Percentiles rank a stretch among this genome's conserved stretches.
Conservation (phyloP, 2,113 vertebrate genomes). For the Vidua macroura region DNA sequence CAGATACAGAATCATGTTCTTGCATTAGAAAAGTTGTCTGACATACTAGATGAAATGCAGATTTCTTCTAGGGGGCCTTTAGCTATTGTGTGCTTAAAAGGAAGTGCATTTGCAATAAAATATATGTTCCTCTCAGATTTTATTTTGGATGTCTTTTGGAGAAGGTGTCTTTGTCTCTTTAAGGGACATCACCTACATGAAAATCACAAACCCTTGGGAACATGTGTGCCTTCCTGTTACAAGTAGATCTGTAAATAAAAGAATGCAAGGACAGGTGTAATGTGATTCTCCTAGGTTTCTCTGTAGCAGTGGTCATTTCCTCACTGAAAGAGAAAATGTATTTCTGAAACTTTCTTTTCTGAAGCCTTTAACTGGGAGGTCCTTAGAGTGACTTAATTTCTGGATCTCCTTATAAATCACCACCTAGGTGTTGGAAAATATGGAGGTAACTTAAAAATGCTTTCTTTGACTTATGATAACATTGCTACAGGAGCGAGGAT, state of each 20-base stretch:
- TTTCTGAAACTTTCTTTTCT: background rate
- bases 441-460: background rate
- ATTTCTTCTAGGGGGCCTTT: background rate
- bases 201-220: background rate
- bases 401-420: background rate
- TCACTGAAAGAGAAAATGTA: background rate
- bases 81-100: background rate
- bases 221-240: background rate
- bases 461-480: background rate
- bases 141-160: background rate
- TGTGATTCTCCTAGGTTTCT: background rate
- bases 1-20: background rate
- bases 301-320: background rate
- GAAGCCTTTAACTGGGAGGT: background rate
- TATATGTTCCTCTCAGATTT: background rate
- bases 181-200: background rate
- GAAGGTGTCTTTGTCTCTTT: background rate
- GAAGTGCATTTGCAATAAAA: background rate
- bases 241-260: background rate
- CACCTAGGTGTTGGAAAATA: background rate
- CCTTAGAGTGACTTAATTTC: background rate
- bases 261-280: background rate
- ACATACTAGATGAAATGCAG: background rate
- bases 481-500: background rate
- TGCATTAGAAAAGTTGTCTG: background rate